Base-by-base conservation (phyloP, 1,140 invertebrate genomes). In the Drosophila trapezifrons region DNA sequence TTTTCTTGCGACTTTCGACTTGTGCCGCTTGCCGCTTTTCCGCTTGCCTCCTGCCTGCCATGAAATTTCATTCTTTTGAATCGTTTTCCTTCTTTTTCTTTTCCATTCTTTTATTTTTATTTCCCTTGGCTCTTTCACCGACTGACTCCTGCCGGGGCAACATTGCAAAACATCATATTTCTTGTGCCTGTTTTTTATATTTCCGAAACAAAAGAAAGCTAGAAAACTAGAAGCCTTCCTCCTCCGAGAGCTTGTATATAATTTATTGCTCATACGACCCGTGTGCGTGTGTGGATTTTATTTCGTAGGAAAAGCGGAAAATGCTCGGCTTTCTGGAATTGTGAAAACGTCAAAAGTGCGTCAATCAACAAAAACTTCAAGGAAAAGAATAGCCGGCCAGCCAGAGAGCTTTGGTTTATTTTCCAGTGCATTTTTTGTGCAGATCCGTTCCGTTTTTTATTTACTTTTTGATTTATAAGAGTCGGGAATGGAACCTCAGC, bases 111-210 rank as follows among this genome's bases (percentile, higher is more conserved):
- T 63, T 32, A 9, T 56, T 47, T 47, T 42, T 47, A 22, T 72
- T 42, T 54, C 4, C 32, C 29, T 52, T 17, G 12, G 15, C 32
- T 56, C 25, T 45, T 58, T 47, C 37, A 37, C 10, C 64, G 29
- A 43, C 43, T 60, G 38, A 56, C 45, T 78, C 49, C 73, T 32
- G 4, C 4, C 32, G 18, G 32, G 49, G 40, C 49, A 63, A 40
- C 25, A 71, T 71, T 65, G 60, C 51, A 60, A 76, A 83, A 80
- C 67, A 81, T 80, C 65, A 80, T 87, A 87, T 77, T 87, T 86
- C 83, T 83, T 89, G 67, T 80, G 83, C 76, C 83, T 87, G 79
- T 83, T 86, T 86, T 86, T 86, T 86, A 86, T 86, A 86, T 86
- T 73, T 79, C 62, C 59, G 37, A 85, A 85, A 85, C 81, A 85